Conservation (phyloP, 2,888 invertebrate genomes). For the Xylocampa areola region DNA sequence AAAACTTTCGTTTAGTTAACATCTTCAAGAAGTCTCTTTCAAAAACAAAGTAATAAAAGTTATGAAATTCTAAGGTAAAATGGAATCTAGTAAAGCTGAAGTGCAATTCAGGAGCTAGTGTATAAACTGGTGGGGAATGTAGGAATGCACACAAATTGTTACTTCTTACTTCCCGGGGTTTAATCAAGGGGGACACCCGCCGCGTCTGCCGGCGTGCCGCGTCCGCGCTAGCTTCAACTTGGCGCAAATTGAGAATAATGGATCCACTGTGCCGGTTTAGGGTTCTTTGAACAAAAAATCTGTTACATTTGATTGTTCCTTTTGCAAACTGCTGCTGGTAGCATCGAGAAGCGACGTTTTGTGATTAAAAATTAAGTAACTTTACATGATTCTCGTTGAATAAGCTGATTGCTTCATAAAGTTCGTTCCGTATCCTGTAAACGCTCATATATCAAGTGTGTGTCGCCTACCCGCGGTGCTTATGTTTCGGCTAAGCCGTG, state of each 20-base stretch:
- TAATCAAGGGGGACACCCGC: constrained; percentile 90
- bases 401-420: constrained; percentile 15
- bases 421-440: constrained; percentile 13
- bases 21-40: constrained; percentile 31
- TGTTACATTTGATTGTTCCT: constrained; percentile 62
- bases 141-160: constrained; percentile 84
- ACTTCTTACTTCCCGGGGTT: constrained; percentile 84
- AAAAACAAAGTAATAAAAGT: constrained; percentile 57
- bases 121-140: constrained; percentile 68
- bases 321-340: constrained; percentile 31
- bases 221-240: constrained; percentile 78
- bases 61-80: constrained; percentile 54
- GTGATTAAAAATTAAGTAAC: neutral
- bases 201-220: constrained; percentile 72
- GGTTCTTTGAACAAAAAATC: constrained; percentile 71
- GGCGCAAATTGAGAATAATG: constrained; percentile 89
- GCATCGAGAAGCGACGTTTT: neutral
- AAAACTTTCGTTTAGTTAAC: constrained; percentile 41
- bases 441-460: constrained; percentile 34
- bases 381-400: constrained; percentile 4
- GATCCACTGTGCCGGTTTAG: constrained; percentile 78
- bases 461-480: constrained; percentile 66
- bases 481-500: constrained; percentile 83
- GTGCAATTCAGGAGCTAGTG: constrained; percentile 71
- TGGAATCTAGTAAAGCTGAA: constrained; percentile 65